Conservation (phyloP, 2,888 invertebrate species). For the Augiades crinisus region DNA sequence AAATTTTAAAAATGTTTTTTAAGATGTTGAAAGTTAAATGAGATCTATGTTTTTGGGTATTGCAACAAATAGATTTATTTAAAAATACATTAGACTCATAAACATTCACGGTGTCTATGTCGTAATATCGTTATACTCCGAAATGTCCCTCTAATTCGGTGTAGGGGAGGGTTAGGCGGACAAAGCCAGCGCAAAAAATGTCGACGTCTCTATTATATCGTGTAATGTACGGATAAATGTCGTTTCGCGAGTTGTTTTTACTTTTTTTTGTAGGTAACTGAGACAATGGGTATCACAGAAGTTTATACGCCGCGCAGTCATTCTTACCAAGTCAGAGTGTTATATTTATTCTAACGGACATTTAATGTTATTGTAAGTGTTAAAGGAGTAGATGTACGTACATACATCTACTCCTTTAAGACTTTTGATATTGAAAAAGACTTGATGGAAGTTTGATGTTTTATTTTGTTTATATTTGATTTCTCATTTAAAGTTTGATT, state of each 20-base stretch:
- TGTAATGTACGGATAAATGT: constrained; percentile 39
- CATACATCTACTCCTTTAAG: too few relatives aligned
- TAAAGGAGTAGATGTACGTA: too few relatives aligned
- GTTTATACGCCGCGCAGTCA: background rate
- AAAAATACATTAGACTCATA: background rate
- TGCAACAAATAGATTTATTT: background rate
- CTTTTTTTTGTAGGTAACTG: constrained; percentile 1
- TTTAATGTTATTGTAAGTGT: too few relatives aligned
- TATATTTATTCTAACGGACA: too few relatives aligned
- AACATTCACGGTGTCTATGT: constrained; percentile 6
- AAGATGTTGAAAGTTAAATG: too few relatives aligned
- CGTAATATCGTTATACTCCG: constrained; percentile 51
- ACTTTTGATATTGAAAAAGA: too few relatives aligned
- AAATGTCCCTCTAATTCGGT: constrained; percentile 57
- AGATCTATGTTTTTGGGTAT: too few relatives aligned
- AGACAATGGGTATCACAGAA: constrained; percentile 8
- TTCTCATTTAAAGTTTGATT: background rate
- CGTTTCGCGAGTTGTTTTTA: constrained; percentile 37
- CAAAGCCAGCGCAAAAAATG: constrained; percentile 47
- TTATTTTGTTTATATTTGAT: too few relatives aligned
- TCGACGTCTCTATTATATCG: constrained; percentile 59
- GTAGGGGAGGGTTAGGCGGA: constrained; percentile 36
- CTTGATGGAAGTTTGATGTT: too few relatives aligned
- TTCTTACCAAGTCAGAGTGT: background rate
- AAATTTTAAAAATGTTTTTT: too few relatives aligned